Base-by-base conservation (phyloP, 2,888 invertebrate genomes). In the Steinernema hermaphroditum region DNA sequence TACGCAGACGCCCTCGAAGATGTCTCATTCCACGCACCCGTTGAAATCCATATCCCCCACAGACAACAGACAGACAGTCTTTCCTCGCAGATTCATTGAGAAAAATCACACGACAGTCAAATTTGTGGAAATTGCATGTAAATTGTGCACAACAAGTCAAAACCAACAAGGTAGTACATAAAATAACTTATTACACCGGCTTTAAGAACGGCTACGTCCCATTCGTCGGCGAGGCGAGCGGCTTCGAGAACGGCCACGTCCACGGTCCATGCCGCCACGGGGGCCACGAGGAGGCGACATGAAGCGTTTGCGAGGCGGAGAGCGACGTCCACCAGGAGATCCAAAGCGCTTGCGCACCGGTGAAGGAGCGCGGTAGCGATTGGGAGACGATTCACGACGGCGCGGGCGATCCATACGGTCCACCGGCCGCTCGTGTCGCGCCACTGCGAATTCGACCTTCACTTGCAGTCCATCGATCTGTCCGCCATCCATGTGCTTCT, bases 401-500 rank as follows among this genome's bases (percentile, higher is more conserved):
- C 54, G 22, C 4, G 2, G 54, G 19, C 27, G 54, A 12, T 54
- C 54, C 8, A 78, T 74, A 29, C 74, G 73, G 27, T 43, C 74
- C 73, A 27, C 74, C 69, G 34, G 69, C 4, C 27, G 22, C 27
- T 68, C n/a, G 12, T 22, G 27, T 22, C 27, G 32, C 4, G n/a
- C n/a, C n/a, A n/a, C 8, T 8, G 27, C 27, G 43, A 29, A 19
- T 4, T 12, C 43, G 24, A 70, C 34, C 16, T 19, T 37, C 16
- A 82, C 74, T 29, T 57, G 32, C 68, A 75, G 73, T 27, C 83
- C 83, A 74, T 83, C 83, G 68, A 85, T 77, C 74, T 85, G 85
- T 22, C 82, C 98, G 87, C 96, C 97, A 89, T 98, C 96, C 97
- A 98, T 97, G 87, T 96, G 94, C 88, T 96, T 96, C 92, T 97